Conservation (phyloP, 1,140 invertebrate species). For the Lanistes nyassanus region DNA sequence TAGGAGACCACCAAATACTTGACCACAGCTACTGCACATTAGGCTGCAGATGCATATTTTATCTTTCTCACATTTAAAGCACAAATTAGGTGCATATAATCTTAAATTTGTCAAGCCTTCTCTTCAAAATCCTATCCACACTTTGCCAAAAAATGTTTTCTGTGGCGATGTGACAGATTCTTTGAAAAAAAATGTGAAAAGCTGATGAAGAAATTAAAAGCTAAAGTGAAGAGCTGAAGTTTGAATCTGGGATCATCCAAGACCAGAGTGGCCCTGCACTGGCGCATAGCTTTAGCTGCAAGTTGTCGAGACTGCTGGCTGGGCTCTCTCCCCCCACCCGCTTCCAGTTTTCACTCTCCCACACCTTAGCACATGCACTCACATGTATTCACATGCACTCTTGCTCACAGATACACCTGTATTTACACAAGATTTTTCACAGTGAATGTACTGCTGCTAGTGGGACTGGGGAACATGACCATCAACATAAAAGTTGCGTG, state of each 20-base stretch:
- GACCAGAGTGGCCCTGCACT: not conserved
- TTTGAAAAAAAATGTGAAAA: not conserved
- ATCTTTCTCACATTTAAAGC: too few relatives aligned
- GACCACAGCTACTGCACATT: too few relatives aligned
- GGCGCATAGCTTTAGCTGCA: too few relatives aligned
- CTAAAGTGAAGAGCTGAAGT: not conserved
- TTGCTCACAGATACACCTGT: not conserved
- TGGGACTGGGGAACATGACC: constrained; percentile 94
- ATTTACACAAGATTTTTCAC: not conserved
- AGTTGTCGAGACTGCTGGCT: too few relatives aligned
- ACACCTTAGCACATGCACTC: not conserved
- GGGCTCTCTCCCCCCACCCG: not conserved
- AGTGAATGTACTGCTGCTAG: constrained; percentile 63
- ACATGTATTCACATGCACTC: not conserved
- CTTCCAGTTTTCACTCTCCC: not conserved
- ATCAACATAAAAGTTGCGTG: constrained; percentile 98
- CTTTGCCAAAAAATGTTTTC: not conserved
- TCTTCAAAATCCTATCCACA: not conserved
- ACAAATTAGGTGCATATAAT: not conserved
- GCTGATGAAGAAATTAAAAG: not conserved
- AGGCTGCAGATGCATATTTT: too few relatives aligned
- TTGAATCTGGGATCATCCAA: not conserved
- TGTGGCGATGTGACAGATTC: too few relatives aligned
- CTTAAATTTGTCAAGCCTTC: not conserved
- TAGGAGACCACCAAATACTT: too few relatives aligned